A percentile compares a stretch with the other conserved stretches of the same genome.
Conservation (phyloP, 2,888 invertebrate species). For the Xestia xanthographa region DNA sequence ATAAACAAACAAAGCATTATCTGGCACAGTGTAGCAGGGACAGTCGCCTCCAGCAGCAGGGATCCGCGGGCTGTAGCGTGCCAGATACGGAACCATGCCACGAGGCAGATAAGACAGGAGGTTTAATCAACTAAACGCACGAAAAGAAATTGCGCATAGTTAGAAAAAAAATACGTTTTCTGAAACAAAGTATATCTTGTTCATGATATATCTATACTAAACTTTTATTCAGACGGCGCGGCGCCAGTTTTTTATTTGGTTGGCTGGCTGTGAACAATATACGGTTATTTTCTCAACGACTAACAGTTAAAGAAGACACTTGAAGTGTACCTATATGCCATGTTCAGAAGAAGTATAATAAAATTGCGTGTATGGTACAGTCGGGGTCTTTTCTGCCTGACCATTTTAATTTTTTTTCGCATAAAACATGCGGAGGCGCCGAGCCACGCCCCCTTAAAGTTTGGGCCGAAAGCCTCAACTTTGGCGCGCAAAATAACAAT, state of each 20-base stretch:
- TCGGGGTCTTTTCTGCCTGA: no score
- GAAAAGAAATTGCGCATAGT: neutral
- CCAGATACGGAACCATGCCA: slow-evolving; percentile 51
- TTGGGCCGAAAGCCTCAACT: no score
- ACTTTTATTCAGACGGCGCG: neutral
- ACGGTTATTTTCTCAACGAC: neutral
- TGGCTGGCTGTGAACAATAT: neutral
- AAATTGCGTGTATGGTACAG: neutral
- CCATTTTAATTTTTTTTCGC: no score
- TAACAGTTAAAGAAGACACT: neutral
- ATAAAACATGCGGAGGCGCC: no score
- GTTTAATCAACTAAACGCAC: neutral
- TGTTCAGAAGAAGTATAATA: neutral
- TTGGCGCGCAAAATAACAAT: no score
- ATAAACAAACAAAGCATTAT: slow-evolving; percentile 66
- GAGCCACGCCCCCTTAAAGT: no score
- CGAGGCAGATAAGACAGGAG: neutral
- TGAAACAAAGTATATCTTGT: neutral
- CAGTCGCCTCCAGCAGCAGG: slow-evolving; percentile 51
- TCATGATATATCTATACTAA: neutral
- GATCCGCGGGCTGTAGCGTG: slow-evolving; percentile 42
- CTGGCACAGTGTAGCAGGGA: slow-evolving; percentile 58
- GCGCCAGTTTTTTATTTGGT: neutral
- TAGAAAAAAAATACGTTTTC: no score
- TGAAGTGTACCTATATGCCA: neutral